These are phyloP conservation scores for Myathropa florea DNA, from an alignment of 2,888 invertebrate genomes.

Conservation along the genomic window DNA sequence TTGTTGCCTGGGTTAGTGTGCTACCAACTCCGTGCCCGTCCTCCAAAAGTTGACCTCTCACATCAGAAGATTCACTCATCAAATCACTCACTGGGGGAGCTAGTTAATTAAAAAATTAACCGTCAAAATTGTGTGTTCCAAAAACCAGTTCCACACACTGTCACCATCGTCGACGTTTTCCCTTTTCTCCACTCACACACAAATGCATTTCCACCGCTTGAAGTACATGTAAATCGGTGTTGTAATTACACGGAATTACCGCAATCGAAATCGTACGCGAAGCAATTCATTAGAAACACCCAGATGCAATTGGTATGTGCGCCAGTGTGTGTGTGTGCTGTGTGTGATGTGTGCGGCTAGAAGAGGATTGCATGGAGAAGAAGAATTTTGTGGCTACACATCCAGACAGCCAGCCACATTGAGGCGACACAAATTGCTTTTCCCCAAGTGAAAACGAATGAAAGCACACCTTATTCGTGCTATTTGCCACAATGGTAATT, in stretches of 20 bases:
- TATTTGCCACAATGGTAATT: slow-evolving; percentile 39
- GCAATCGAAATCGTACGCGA: slow-evolving; percentile 48
- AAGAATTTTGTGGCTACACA: background rate
- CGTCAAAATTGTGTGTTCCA: background rate
- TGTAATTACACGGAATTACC: slow-evolving; percentile 58
- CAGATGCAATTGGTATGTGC: slow-evolving; percentile 3
- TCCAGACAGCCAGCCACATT: background rate
- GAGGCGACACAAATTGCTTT: slow-evolving; percentile 9
- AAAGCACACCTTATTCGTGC: slow-evolving; percentile 42
- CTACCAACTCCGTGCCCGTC: background rate
- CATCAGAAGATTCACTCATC: background rate
- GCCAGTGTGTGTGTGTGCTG: background rate
- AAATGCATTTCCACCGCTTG: background rate
- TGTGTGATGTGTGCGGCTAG: no score
- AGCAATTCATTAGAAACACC: slow-evolving; percentile 35
- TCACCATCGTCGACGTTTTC: background rate
- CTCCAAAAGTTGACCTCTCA: background rate
- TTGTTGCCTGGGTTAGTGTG: background rate
- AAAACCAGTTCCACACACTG: background rate
- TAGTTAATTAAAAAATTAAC: background rate
- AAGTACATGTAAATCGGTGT: slow-evolving; percentile 29
- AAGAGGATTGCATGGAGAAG: background rate
- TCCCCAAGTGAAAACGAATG: slow-evolving; percentile 47
- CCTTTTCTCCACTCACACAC: background rate
- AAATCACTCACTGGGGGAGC: background rate